Conservation (phyloP, 2,797 vertebrate genomes). For the Antennarius maculatus region DNA sequence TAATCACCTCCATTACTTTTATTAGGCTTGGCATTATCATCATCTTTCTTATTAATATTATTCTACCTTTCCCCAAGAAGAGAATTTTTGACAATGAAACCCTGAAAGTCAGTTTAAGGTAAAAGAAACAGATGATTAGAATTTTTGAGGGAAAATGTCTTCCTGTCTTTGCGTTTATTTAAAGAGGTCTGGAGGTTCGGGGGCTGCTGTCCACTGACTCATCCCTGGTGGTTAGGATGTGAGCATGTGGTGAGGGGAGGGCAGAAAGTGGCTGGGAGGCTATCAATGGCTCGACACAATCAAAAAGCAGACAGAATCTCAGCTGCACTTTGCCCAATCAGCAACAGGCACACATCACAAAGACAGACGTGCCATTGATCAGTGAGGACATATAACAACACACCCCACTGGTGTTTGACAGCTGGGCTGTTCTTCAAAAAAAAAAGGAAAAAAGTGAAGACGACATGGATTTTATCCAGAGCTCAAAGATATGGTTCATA, state of each 20-base stretch:
- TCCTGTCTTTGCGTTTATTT: conserved; percentile 33
- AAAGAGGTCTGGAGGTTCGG: conserved; percentile 22
- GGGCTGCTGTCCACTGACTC: conserved; percentile 42
- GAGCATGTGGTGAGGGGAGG: conserved; percentile 10
- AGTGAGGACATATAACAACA: conserved; percentile 61
- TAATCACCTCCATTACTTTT: conserved; percentile 86
- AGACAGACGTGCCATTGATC: conserved; percentile 46
- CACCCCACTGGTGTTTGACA: conserved; percentile 48
- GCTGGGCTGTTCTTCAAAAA: conserved; percentile 59
- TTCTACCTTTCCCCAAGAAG: conserved; percentile 73
- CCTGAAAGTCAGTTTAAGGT: conserved; percentile 50
- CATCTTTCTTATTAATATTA: conserved; percentile 81
- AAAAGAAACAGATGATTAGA: conserved; percentile 49
- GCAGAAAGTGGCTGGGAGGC: conserved; percentile 31
- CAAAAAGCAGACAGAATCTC: conserved; percentile 37
- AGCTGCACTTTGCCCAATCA: conserved; percentile 43
- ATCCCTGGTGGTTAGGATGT: conserved; percentile 22
- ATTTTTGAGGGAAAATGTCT: conserved; percentile 40
- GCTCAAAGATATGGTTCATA: too few relatives aligned
- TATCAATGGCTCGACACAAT: conserved; percentile 39
- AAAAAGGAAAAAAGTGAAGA: conserved; percentile 31
- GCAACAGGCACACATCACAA: conserved; percentile 36
- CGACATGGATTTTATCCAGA: background rate
- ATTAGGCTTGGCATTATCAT: conserved; percentile 82
- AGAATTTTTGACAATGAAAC: conserved; percentile 72